Evolutionary conservation across 2,888 invertebrate genomes (phyloP), one percentile per base, ranked within the genome.

Genomic region (Apoda limacodes): DNA sequence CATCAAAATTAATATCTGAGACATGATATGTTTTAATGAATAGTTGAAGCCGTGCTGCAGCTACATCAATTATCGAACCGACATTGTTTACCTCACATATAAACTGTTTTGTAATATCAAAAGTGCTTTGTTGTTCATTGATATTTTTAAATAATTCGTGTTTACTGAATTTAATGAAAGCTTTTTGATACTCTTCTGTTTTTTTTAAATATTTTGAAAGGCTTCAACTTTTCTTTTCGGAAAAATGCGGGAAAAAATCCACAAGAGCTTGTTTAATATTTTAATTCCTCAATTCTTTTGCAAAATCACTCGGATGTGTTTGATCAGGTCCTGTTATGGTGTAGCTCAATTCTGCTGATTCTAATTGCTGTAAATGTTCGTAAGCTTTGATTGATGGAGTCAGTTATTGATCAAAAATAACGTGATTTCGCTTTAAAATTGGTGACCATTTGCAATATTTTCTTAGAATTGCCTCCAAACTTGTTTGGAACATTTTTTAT

Each of bases 401-500:
- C n/a, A n/a, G n/a, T n/a, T n/a, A n/a, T n/a, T n/a, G n/a, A n/a
- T n/a, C n/a, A n/a, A n/a, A n/a, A n/a, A n/a, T n/a, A n/a, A n/a
- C n/a, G n/a, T n/a, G n/a, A n/a, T n/a, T n/a, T n/a, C n/a, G n/a
- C n/a, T n/a, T n/a, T n/a, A n/a, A n/a, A n/a, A n/a, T n/a, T n/a
- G n/a, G 43, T 45, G 3, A 46, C 25, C 37, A 43, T 44, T 39
- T 37, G 40, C 4, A 55, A 22, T 27, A 55, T n/a, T 39, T 51
- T 48, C 27, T 50, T 48, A 1, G 52, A 53, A 42, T 35, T 25
- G 24, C 4, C 22, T 28, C 48, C 49, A 33, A 50, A 56, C 10
- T 45, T 50, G 45, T 43, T 38, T 4, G 55, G 51, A 2, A 55
- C 22, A 38, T 49, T 39, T 42, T 40, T 42, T 31, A 51, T 33